Conservation (phyloP, 2,113 vertebrate genomes). For the Anhinga anhinga region DNA sequence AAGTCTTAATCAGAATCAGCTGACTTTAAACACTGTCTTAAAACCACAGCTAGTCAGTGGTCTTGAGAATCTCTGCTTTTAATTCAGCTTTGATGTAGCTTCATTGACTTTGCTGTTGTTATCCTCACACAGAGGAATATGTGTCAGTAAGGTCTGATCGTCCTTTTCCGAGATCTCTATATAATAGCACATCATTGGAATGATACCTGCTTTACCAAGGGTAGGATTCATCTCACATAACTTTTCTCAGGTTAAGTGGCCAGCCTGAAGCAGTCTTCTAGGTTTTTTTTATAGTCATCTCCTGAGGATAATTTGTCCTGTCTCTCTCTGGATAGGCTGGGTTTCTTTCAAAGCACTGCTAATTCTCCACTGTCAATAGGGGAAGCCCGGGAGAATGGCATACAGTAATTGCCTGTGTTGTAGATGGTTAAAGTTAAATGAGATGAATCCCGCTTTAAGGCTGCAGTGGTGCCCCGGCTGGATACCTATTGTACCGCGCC, state of each 20-base stretch:
- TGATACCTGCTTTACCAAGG: not conserved
- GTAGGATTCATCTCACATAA: not conserved
- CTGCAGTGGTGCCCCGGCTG: not conserved
- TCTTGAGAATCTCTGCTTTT: not conserved
- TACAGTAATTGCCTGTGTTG: not conserved
- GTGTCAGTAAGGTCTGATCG: not conserved
- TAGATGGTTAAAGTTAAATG: not conserved
- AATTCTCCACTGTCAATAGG: not conserved
- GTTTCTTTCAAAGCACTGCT: not conserved
- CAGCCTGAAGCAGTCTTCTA: not conserved
- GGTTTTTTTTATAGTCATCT: not conserved
- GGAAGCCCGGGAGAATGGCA: not conserved
- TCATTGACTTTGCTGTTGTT: not conserved
- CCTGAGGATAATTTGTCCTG: not conserved
- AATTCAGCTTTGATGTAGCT: not conserved
- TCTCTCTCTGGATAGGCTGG: not conserved
- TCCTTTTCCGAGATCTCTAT: not conserved
- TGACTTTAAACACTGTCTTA: not conserved
- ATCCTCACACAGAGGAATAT: not conserved
- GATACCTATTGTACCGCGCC: not conserved
- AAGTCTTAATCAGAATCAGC: conserved; percentile 18
- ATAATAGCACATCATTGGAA: not conserved
- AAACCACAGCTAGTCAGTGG: not conserved
- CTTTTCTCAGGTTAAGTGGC: not conserved
- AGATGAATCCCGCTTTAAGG: not conserved